phyloP scores from a whole-genome alignment of 1,140 invertebrate species.

The Nasonia longicornis region DNA sequence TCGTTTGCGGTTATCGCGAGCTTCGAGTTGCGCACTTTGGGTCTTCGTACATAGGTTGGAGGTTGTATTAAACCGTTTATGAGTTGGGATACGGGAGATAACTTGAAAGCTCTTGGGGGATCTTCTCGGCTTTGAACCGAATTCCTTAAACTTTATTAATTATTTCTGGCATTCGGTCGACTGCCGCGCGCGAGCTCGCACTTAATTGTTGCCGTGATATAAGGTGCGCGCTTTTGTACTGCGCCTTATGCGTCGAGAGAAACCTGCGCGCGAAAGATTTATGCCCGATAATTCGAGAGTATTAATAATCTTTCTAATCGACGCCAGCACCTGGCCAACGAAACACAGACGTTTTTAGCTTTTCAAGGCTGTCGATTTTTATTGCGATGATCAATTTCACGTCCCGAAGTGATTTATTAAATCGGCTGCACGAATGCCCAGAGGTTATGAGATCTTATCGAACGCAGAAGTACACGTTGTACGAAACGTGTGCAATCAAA shows the following conservation, averaged over 20 bases:
- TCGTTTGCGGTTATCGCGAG: constrained; percentile 33
- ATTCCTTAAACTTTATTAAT: constrained; percentile 45
- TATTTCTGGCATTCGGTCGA: constrained; percentile 39
- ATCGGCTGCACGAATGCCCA: neutral
- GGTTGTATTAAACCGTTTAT: constrained; percentile 39
- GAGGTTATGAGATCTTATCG: neutral
- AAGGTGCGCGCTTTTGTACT: neutral
- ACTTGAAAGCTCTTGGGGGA: constrained; percentile 31
- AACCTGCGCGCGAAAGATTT: neutral
- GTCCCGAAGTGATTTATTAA: neutral
- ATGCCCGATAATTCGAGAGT: neutral
- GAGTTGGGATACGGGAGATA: constrained; percentile 20
- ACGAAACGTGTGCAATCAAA: neutral
- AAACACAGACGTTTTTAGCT: neutral
- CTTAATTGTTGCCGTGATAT: constrained; percentile 30
- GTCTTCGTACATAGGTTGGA: constrained; percentile 27
- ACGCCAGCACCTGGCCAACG: no score
- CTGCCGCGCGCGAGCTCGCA: neutral
- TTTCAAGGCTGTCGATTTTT: neutral
- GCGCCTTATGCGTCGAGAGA: neutral
- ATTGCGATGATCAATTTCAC: neutral
- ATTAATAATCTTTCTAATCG: neutral
- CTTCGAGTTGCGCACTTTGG: constrained; percentile 28
- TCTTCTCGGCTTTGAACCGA: constrained; percentile 26
- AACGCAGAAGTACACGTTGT: neutral